Conservation (phyloP, 2,113 vertebrate genomes). For the Bambusicola thoracicus region DNA sequence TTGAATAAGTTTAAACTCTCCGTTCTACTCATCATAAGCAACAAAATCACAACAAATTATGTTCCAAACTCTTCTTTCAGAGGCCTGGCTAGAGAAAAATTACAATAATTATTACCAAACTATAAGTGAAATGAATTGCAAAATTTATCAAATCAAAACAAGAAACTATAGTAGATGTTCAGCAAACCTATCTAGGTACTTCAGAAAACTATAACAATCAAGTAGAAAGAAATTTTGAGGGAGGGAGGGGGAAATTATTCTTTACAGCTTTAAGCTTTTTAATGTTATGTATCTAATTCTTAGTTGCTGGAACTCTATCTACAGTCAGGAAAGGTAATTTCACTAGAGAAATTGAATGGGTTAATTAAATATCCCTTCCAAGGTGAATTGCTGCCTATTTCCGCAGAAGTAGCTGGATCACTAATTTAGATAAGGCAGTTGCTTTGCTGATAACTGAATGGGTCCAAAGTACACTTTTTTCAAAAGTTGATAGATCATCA, state of each 20-base stretch:
- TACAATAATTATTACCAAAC: neutral
- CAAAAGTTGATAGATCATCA: neutral
- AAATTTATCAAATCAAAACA: neutral
- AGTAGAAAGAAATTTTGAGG: neutral
- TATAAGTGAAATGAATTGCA: neutral
- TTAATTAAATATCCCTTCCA: neutral
- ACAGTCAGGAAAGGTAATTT: neutral
- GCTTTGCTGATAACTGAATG: neutral
- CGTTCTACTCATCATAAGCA: neutral
- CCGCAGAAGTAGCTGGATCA: neutral
- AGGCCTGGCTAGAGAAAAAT: neutral
- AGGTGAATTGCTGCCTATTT: neutral
- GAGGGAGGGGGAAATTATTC: neutral
- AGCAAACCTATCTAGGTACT: neutral
- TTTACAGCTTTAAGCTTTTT: neutral
- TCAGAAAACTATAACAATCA: neutral
- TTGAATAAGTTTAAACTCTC: neutral
- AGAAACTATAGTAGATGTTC: neutral
- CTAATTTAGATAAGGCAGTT: neutral
- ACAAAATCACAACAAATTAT: neutral
- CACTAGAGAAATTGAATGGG: neutral
- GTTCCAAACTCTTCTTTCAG: neutral
- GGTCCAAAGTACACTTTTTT: neutral
- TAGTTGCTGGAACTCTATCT: neutral
- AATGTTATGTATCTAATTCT: neutral